Base-by-base conservation (phyloP, 2,113 vertebrate genomes). In the Apteryx owenii region DNA sequence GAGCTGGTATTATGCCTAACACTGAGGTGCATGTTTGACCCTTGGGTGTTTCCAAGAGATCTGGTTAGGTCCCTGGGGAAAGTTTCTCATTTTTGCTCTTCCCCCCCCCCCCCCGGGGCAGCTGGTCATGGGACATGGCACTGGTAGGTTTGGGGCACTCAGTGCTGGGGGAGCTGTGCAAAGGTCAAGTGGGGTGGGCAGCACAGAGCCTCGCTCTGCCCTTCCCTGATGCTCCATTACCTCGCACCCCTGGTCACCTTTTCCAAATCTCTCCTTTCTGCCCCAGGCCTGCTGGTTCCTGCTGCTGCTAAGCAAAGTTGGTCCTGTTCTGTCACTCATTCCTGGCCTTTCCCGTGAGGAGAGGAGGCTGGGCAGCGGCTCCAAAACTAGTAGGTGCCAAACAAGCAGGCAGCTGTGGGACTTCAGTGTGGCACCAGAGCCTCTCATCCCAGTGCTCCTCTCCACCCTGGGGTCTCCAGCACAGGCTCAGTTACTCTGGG, bases 91-190 rank as follows among this genome's bases (percentile, higher is more conserved):
- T 76, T 71, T 71, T 64, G 38, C 60, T 87, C 42, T 80, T 5
- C 16, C 14, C 22, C 72, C 6, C 13, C 17, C 17, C 72, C 7
- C 44, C 44, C 44, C 6, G 44, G 6, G 1, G n/a, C 0, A 4
- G 2, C n/a, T 46, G 64, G n/a, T 23, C 40, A 58, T 0, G 29
- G 61, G 48, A 65, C 10, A 22, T 5, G 20, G 33, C 40, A 50
- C 3, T 0, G 77, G n/a, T 64, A 62, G 25, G 15, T 70, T 61
- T 78, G 53, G 58, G 78, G 20, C 66, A 38, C 23, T 38, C 38
- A 9, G 5, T 61, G 16, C 42, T 64, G 12, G 12, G 31, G 23
- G 10, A 28, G 10, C 73, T 38, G 85, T 68, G 33, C 50, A 42
- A 81, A 75, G 19, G 44, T 46, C 60, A 14, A 22, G 15, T 0